Evolutionary conservation across 2,797 vertebrate genomes (phyloP).

Genomic region (Menidia menidia): DNA sequence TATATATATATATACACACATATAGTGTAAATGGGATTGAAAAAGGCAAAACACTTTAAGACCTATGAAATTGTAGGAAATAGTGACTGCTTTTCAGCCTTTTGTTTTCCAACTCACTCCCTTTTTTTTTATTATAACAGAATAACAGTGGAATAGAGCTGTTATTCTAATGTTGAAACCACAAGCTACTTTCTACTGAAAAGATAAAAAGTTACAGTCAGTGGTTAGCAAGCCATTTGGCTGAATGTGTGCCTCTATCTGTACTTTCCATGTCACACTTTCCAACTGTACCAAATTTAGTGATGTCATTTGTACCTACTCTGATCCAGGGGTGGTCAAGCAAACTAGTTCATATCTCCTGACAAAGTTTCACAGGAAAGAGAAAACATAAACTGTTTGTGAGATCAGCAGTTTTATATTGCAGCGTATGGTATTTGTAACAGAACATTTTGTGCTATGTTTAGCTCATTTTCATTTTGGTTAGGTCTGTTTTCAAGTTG

Average conservation of each 20-base stretch:
- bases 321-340: slow-evolving; percentile 43
- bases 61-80: slow-evolving; percentile 22
- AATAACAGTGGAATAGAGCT: slow-evolving; percentile 21
- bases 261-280: slow-evolving; percentile 48
- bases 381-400: slow-evolving; percentile 38
- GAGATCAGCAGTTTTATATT: slow-evolving; percentile 51
- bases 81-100: slow-evolving; percentile 29
- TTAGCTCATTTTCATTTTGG: slow-evolving; percentile 47
- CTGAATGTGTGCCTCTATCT: slow-evolving; percentile 74
- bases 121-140: slow-evolving; percentile 45
- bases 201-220: slow-evolving; percentile 56
- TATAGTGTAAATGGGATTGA: slow-evolving; percentile 19
- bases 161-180: slow-evolving; percentile 43
- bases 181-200: slow-evolving; percentile 65
- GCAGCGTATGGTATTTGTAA: slow-evolving; percentile 51
- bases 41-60: slow-evolving; percentile 10
- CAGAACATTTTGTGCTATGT: slow-evolving; percentile 33
- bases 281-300: slow-evolving; percentile 45
- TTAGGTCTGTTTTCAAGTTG: slow-evolving; percentile 32
- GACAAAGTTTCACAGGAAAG: slow-evolving; percentile 21
- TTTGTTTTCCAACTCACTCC: slow-evolving; percentile 36
- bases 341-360: slow-evolving; percentile 46
- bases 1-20: slow-evolving; percentile 6
- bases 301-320: slow-evolving; percentile 58
- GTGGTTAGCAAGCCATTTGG: slow-evolving; percentile 61